Evolutionary conservation across 2,113 vertebrate genomes (phyloP).

Genomic region (Vulpes lagopus): DNA sequence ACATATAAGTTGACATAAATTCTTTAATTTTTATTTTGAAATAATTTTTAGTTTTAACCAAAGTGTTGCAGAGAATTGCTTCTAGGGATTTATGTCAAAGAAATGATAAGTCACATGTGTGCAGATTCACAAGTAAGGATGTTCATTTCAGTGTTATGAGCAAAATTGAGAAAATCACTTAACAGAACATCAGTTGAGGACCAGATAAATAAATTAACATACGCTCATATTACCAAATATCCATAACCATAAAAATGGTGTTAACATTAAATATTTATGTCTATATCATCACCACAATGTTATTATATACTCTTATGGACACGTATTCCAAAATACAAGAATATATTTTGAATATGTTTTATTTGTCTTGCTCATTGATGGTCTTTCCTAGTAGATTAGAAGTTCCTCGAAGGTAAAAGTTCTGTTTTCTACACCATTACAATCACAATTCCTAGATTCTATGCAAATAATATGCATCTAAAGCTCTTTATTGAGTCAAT

Average conservation of each 20-base stretch:
- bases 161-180: neutral
- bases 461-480: neutral
- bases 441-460: neutral
- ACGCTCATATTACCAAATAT: neutral
- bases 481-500: neutral
- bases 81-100: neutral
- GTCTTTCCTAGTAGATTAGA: neutral
- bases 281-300: neutral
- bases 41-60: neutral
- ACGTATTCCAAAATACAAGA: neutral
- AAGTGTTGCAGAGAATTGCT: neutral
- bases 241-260: neutral
- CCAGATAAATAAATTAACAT: neutral
- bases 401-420: neutral
- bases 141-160: neutral
- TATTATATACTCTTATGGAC: neutral
- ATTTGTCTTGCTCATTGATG: neutral
- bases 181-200: neutral
- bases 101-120: neutral
- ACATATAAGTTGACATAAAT: neutral
- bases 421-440: neutral
- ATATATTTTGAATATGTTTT: neutral
- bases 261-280: neutral
- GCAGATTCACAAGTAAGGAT: neutral
- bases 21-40: neutral